phyloP scores from a whole-genome alignment of 2,113 vertebrate species.

The Cyprinodon brontotheroides region DNA sequence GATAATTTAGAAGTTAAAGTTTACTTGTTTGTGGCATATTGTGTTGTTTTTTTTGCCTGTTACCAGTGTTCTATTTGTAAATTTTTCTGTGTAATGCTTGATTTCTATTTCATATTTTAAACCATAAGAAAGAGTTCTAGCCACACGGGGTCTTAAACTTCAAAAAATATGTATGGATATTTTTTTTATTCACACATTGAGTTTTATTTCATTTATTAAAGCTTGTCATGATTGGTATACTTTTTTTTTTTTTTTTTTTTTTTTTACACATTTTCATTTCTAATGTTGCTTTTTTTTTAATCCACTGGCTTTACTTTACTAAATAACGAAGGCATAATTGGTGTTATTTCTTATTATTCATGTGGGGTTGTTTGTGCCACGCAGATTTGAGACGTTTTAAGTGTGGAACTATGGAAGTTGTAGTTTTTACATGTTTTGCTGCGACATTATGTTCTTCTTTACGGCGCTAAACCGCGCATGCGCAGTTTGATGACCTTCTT shows the following conservation, averaged over 20 bases:
- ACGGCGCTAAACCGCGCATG: constrained; percentile 49
- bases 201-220: neutral
- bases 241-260: neutral
- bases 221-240: neutral
- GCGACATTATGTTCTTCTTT: neutral
- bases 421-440: constrained; percentile 17
- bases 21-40: neutral
- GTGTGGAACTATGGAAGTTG: constrained; percentile 20
- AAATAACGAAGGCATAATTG: neutral
- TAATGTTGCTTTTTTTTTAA: neutral
- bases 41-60: neutral
- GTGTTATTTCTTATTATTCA: neutral
- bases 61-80: neutral
- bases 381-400: constrained; percentile 48
- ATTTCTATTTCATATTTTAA: neutral
- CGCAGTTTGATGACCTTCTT: constrained; percentile 61
- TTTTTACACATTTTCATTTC: neutral
- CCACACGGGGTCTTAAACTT: no score
- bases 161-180: neutral
- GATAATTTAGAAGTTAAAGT: neutral
- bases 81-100: neutral
- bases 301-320: neutral
- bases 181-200: neutral
- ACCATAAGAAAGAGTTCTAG: neutral
- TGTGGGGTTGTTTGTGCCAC: neutral